Percentiles rank a stretch among this genome's conserved stretches.
These are phyloP conservation scores for Scolopax rusticola DNA, from an alignment of 2,797 vertebrate species.

Conservation along the genomic window DNA sequence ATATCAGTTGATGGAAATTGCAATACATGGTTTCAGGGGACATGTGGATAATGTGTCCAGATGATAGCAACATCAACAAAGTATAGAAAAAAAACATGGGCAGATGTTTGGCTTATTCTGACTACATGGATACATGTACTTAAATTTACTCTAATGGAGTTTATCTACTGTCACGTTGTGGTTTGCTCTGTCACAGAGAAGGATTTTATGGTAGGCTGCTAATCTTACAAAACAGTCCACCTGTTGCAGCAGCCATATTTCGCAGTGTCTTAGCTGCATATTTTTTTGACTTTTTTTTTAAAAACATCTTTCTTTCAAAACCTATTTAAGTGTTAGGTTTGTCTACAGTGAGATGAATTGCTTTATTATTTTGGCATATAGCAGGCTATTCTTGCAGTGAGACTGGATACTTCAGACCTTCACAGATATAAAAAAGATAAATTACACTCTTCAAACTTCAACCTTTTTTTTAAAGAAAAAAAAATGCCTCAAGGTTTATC, in stretches of 20 bases:
- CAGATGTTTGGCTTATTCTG: conserved; percentile 78
- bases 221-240: conserved; percentile 48
- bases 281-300: background rate
- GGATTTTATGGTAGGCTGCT: conserved; percentile 69
- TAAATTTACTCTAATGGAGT: conserved; percentile 69
- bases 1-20: conserved; percentile 54
- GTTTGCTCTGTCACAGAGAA: conserved; percentile 57
- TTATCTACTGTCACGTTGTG: conserved; percentile 58
- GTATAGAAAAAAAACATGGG: conserved; percentile 58
- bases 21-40: conserved; percentile 65
- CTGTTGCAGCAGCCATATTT: conserved; percentile 14
- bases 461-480: no score
- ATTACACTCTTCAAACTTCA: background rate
- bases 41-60: conserved; percentile 61
- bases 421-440: background rate
- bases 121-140: conserved; percentile 67
- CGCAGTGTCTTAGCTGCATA: background rate
- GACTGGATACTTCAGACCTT: background rate
- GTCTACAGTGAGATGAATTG: conserved; percentile 39
- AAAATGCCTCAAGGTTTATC: background rate
- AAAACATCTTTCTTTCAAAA: background rate
- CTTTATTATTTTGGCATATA: conserved; percentile 19
- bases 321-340: conserved; percentile 32
- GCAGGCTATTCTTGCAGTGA: conserved; percentile 14
- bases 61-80: conserved; percentile 68